These are phyloP conservation scores for Dromas ardeola DNA, from an alignment of 2,113 vertebrate species.

Conservation along the genomic window DNA sequence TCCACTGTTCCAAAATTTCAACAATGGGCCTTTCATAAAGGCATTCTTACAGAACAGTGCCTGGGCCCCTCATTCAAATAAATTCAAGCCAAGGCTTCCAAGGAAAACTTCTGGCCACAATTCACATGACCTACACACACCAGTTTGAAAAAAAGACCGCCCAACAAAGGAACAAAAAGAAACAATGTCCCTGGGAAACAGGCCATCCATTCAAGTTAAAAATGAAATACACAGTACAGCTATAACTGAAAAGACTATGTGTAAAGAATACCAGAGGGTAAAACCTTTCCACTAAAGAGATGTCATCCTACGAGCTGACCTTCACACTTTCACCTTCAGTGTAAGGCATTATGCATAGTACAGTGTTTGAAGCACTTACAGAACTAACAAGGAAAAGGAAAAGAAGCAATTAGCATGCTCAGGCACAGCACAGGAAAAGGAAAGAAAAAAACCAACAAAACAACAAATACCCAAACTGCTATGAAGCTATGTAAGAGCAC, in stretches of 20 bases:
- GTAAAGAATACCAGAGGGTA: constrained; percentile 38
- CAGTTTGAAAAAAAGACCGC: neutral
- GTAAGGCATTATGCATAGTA: neutral
- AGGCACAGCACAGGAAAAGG: neutral
- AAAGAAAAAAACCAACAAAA: neutral
- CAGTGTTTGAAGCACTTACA: constrained; percentile 3
- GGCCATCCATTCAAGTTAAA: constrained; percentile 33
- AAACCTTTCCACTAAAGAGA: neutral
- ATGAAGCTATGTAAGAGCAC: neutral
- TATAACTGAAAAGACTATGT: constrained; percentile 22
- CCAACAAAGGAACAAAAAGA: constrained; percentile 11
- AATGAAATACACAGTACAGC: neutral
- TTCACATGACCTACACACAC: constrained; percentile 32
- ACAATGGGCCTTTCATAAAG: constrained; percentile 14
- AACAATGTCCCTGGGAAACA: constrained; percentile 16
- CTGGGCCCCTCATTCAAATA: neutral
- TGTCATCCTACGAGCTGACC: constrained; percentile 9
- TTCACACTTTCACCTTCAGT: constrained; percentile 17
- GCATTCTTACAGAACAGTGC: neutral
- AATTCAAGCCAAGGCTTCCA: neutral
- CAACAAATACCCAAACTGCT: neutral
- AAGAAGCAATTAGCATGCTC: constrained; percentile 47
- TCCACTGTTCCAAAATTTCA: neutral
- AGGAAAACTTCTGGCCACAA: constrained; percentile 23
- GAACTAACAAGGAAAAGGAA: constrained; percentile 42